Base-by-base conservation (phyloP, 2,888 invertebrate species). In the Lutraria lutraria region DNA sequence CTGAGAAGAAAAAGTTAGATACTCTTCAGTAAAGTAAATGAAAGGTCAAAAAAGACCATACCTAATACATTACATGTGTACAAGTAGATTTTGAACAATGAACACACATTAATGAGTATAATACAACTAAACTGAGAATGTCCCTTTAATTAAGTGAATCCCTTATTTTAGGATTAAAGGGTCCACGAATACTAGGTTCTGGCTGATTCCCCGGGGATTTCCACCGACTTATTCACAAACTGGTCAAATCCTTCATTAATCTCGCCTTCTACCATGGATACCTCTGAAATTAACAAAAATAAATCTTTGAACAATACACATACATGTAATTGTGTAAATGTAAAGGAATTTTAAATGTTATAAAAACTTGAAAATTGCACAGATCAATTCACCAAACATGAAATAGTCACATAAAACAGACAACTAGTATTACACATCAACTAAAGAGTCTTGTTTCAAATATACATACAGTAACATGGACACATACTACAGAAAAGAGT, bases 191-290 rank as follows among this genome's bases (percentile, higher is more conserved):
- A 13, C 81, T 81, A 81, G 21, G n/a, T 52, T 54, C 25, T 81
- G 21, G 52, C 12, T 0, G 13, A 8, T 53, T 84, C 31, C 53
- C 53, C 76, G 31, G 84, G 72, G 52, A 79, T 72, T 13, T 84
- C 31, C 13, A 79, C 84, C 10, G 29, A 53, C 19, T 72, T 85
- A 68, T 88, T 85, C 19, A 90, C 90, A 88, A 90, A 87, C 53
- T 90, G 85, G 80, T 90, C 90, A 85, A 87, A 90, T 12, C 86
- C 90, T 63, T 83, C 85, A 85, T 90, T 90, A n/a, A 81, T 88
- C 6, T 85, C 88, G 31, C 76, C 76, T 56, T 80, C 60, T 21
- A 29, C 84, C 76, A 84, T 84, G 25, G 72, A 43, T 10, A 76
- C 76, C 31, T 84, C 84, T 84, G 84, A 84, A 84, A 72, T 31